Evolutionary conservation across 1,140 invertebrate species (phyloP).

Genomic region (Pachypeltis micranthus): DNA sequence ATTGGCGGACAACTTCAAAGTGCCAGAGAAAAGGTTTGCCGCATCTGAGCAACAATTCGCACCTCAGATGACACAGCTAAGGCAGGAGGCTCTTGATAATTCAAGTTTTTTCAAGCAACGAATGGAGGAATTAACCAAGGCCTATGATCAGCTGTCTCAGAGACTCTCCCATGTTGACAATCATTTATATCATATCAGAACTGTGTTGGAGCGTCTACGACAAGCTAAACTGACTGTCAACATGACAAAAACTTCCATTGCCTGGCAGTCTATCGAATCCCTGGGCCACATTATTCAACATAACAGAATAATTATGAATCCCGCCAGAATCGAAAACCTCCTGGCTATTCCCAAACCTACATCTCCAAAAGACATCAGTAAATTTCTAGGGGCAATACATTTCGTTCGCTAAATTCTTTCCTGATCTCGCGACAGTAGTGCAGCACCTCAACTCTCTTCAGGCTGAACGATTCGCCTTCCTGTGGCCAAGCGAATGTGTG

Average conservation of each 20-base stretch:
- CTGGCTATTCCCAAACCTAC: conserved; percentile 18
- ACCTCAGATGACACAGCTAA: no score
- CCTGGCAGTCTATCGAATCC: background rate
- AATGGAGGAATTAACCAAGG: no score
- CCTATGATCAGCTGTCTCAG: no score
- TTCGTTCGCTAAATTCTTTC: background rate
- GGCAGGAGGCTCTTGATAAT: no score
- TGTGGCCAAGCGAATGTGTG: background rate
- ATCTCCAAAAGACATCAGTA: background rate
- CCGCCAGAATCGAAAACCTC: conserved; percentile 8
- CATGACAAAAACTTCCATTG: conserved; percentile 17
- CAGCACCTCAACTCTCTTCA: background rate
- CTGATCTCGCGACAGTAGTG: background rate
- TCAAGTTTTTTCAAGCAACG: no score
- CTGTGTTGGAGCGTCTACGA: conserved; percentile 18
- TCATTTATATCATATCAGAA: no score
- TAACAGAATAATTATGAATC: conserved; percentile 8
- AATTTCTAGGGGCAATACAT: background rate
- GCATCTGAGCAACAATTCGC: no score
- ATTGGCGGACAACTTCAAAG: no score
- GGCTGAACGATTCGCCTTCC: background rate
- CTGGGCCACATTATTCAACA: conserved; percentile 16
- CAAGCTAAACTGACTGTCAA: conserved; percentile 22
- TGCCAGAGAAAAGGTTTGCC: no score
- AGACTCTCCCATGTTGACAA: no score